These are phyloP conservation scores for Rhinella marina DNA, from an alignment of 2,797 vertebrate species.

Conservation along the genomic window DNA sequence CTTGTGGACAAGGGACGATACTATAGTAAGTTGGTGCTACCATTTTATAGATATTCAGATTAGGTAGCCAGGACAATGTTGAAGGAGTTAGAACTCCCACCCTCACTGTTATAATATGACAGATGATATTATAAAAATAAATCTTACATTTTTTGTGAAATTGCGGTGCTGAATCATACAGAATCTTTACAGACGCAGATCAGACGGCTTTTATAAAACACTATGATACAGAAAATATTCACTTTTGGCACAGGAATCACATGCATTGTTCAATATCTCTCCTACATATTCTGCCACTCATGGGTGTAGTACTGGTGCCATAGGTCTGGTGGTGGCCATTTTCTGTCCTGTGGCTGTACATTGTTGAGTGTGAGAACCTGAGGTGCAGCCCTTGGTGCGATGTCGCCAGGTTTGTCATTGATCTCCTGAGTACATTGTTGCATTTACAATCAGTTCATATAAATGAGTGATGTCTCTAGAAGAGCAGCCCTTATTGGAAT, in stretches of 20 bases:
- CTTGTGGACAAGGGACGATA: too few species aligned
- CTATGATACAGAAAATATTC: not conserved
- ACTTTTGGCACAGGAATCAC: not conserved
- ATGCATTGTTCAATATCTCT: constrained; percentile 27
- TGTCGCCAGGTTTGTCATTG: not conserved
- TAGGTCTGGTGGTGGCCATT: not conserved
- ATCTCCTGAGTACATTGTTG: constrained; percentile 46
- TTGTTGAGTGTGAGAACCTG: constrained; percentile 16
- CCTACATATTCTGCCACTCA: not conserved
- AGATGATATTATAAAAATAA: not conserved
- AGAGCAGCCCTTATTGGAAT: constrained; percentile 31
- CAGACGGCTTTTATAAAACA: constrained; percentile 1
- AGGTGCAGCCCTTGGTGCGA: constrained; percentile 36
- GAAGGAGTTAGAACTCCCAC: not conserved
- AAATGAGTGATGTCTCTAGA: not conserved
- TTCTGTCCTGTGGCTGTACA: not conserved
- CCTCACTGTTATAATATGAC: not conserved
- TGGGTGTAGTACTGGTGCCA: not conserved
- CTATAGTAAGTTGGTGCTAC: too few species aligned
- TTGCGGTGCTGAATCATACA: constrained; percentile 1
- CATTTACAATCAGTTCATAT: constrained; percentile 30
- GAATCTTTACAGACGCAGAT: not conserved
- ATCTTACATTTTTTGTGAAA: not conserved
- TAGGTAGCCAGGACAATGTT: not conserved
- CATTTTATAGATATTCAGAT: not conserved